phyloP scores from a whole-genome alignment of 2,888 invertebrate genomes.

The Halictus quadricinctus region DNA sequence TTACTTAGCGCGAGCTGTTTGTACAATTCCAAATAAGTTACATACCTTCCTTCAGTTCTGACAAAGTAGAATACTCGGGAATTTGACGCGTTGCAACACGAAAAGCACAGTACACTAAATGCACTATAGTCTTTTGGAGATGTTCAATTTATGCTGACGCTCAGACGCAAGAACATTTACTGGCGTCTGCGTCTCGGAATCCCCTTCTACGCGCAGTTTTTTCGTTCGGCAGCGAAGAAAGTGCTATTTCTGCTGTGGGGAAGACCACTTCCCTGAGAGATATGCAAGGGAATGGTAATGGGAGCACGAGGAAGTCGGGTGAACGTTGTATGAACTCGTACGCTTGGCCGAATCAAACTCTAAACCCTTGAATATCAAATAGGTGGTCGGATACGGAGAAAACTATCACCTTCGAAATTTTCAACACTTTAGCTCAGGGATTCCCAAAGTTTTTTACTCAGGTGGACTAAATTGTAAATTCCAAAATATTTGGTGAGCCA shows the following conservation, averaged over 20 bases:
- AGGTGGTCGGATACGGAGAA: background rate
- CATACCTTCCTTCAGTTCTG: background rate
- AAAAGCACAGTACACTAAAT: background rate
- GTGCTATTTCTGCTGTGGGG: slow-evolving; percentile 47
- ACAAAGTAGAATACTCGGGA: background rate
- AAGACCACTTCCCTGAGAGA: slow-evolving; percentile 50
- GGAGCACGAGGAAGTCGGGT: slow-evolving; percentile 19
- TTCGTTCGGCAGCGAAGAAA: slow-evolving; percentile 35
- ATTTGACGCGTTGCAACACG: background rate
- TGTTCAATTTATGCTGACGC: slow-evolving; percentile 1
- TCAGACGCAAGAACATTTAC: slow-evolving; percentile 24
- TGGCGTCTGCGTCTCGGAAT: slow-evolving; percentile 21
- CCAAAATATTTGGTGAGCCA: too few relatives aligned
- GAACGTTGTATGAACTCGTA: slow-evolving; percentile 4
- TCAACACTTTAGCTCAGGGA: background rate
- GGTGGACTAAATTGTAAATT: too few relatives aligned
- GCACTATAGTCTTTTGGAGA: background rate
- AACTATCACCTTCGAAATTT: background rate
- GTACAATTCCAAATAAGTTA: background rate
- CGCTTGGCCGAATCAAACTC: slow-evolving; percentile 1
- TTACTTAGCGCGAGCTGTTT: background rate
- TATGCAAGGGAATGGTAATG: slow-evolving; percentile 46
- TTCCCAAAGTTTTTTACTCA: too few relatives aligned
- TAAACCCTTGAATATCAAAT: background rate
- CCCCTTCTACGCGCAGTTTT: slow-evolving; percentile 28